Percentiles rank a stretch among this genome's conserved stretches.
Conservation (phyloP, 2,888 invertebrate species). For the Ferrisia virgata region DNA sequence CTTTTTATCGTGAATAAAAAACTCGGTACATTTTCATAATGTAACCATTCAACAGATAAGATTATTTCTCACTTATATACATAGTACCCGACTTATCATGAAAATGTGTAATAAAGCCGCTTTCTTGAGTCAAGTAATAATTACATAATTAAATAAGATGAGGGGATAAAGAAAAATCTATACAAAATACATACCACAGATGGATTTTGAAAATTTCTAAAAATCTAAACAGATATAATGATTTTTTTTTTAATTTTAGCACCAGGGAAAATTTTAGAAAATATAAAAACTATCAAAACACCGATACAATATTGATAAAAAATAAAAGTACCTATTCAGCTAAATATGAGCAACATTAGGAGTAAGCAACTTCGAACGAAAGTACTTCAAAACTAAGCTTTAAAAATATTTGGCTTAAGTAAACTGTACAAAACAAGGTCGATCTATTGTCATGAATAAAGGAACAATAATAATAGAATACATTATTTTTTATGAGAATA, state of each 20-base stretch:
- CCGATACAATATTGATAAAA: background rate
- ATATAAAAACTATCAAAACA: background rate
- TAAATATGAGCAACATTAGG: background rate
- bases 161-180: background rate
- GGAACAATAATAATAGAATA: background rate
- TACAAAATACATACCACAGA: background rate
- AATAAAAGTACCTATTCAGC: background rate
- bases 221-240: no score
- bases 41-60: background rate
- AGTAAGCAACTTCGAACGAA: background rate
- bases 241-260: no score
- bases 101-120: background rate
- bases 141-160: background rate
- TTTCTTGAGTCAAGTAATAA: background rate
- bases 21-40: background rate
- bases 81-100: no score
- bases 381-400: background rate
- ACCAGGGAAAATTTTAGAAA: no score
- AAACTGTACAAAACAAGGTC: background rate
- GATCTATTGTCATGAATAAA: conserved; percentile 24
- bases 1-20: background rate
- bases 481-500: conserved; percentile 11
- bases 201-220: background rate
- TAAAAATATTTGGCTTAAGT: background rate
- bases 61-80: background rate